A percentile compares a stretch with the other conserved stretches of the same genome.
These are phyloP conservation scores for Stictonetta naevosa DNA, from an alignment of 2,113 vertebrate species.

Conservation along the genomic window DNA sequence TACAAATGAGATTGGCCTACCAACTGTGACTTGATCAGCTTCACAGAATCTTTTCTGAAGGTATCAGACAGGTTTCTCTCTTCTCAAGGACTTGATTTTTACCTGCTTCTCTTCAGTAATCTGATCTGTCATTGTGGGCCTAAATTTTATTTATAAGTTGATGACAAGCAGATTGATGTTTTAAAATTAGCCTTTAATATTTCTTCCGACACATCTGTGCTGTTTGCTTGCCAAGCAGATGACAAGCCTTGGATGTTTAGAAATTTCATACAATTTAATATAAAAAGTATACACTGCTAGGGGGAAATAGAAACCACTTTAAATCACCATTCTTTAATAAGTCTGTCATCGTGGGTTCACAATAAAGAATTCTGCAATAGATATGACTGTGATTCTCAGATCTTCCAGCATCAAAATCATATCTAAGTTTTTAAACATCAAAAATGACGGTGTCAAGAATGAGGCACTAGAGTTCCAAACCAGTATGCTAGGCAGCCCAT, in stretches of 20 bases:
- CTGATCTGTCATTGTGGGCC: slow-evolving; percentile 35
- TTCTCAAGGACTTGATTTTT: slow-evolving; percentile 15
- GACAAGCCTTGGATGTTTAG: slow-evolving; percentile 56
- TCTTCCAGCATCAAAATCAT: neutral
- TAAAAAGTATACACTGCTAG: slow-evolving; percentile 17
- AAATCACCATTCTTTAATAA: neutral
- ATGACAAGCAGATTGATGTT: slow-evolving; percentile 70
- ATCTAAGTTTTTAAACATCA: neutral
- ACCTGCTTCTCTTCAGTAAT: slow-evolving; percentile 21
- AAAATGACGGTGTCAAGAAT: neutral
- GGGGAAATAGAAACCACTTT: neutral
- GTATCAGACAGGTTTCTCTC: neutral
- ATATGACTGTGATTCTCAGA: neutral
- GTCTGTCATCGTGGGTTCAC: neutral
- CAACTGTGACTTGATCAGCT: neutral
- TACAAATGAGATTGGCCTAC: neutral
- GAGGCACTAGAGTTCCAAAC: neutral
- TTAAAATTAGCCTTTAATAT: slow-evolving; percentile 72
- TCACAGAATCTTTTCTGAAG: neutral
- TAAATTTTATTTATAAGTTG: slow-evolving; percentile 64
- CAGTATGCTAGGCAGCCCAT: neutral
- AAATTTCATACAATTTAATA: slow-evolving; percentile 49
- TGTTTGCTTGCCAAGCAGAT: slow-evolving; percentile 62
- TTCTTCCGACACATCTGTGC: slow-evolving; percentile 66
- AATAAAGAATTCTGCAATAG: neutral